Percentiles rank a stretch among this genome's conserved stretches.
Evolutionary conservation across 2,113 vertebrate genomes (phyloP).

Genomic region (Eolophus roseicapilla): DNA sequence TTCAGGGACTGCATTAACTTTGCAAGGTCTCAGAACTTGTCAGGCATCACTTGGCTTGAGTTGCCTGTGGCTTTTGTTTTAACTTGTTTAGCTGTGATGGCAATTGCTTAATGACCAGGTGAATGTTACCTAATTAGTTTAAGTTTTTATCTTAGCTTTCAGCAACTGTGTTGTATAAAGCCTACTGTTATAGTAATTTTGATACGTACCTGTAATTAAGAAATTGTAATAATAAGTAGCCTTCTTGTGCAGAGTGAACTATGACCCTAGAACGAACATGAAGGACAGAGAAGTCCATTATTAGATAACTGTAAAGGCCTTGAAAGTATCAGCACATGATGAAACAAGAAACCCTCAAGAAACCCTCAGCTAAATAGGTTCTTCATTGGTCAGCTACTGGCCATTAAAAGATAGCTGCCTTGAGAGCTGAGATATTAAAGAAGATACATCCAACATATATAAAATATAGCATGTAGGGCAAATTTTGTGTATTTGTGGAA

Average conservation of each 20-base stretch:
- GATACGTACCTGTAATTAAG: background rate
- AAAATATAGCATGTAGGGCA: background rate
- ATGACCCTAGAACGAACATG: background rate
- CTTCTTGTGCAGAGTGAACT: background rate
- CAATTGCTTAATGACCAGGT: background rate
- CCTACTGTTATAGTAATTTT: background rate
- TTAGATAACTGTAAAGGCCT: background rate
- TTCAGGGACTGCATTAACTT: background rate
- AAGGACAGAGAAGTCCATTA: background rate
- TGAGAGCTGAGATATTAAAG: background rate
- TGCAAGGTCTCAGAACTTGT: background rate
- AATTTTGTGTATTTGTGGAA: background rate
- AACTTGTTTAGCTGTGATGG: background rate
- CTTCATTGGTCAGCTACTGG: background rate
- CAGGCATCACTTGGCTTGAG: background rate
- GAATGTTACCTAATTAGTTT: background rate
- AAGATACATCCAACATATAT: background rate
- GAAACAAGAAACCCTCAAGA: background rate
- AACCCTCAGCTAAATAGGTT: background rate
- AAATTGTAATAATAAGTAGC: background rate
- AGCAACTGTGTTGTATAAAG: background rate
- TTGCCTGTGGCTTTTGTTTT: background rate
- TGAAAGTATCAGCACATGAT: background rate
- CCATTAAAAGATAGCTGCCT: background rate
- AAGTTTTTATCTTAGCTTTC: background rate